A percentile compares a stretch with the other conserved stretches of the same genome.
Conservation (phyloP, 64 coral and sea anemone species). For the Astreopora myriophthalma region DNA sequence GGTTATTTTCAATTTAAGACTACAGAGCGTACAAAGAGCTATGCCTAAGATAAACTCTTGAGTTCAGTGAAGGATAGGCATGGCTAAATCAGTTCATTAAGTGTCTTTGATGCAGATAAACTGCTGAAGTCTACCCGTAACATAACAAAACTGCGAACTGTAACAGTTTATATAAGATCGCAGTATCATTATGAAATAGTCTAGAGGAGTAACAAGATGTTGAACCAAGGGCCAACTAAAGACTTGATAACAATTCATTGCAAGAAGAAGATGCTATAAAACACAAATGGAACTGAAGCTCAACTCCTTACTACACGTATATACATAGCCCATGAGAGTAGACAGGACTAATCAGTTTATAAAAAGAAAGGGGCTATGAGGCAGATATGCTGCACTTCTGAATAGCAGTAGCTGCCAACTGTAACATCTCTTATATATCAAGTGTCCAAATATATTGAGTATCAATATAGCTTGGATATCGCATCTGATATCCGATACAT, state of each 20-base stretch:
- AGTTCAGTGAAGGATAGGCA: background rate
- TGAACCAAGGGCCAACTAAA: background rate
- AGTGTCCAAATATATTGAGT: background rate
- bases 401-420: background rate
- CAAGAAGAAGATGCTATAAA: too few relatives aligned
- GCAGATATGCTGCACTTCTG: background rate
- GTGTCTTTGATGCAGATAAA: background rate
- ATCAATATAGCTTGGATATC: background rate
- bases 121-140: background rate
- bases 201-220: background rate
- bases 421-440: background rate
- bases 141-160: background rate
- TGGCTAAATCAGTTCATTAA: background rate
- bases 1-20: background rate
- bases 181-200: background rate
- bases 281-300: too few relatives aligned
- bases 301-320: too few relatives aligned
- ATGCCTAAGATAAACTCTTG: background rate
- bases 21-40: too few relatives aligned
- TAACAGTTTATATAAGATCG: background rate
- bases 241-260: background rate
- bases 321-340: too few relatives aligned
- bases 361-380: too few relatives aligned
- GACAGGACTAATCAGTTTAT: too few relatives aligned
- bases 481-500: too few relatives aligned